phyloP scores from a whole-genome alignment of 2,888 invertebrate genomes.

The Pristionchus japonicus region DNA sequence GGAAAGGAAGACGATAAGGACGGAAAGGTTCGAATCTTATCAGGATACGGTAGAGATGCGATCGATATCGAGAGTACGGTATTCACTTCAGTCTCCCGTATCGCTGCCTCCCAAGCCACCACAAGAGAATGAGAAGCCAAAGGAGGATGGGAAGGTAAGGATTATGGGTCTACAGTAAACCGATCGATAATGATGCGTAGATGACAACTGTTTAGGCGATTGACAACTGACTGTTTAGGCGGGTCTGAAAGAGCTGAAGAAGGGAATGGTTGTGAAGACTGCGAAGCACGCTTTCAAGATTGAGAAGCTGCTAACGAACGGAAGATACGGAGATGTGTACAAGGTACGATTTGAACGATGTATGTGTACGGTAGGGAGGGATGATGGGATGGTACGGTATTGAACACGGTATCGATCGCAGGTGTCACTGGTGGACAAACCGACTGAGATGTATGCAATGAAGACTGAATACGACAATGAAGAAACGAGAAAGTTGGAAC shows the following conservation, averaged over 20 bases:
- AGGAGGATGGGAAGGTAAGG: background rate
- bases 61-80: background rate
- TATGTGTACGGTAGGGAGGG: background rate
- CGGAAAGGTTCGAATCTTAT: background rate
- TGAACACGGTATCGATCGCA: background rate
- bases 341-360: too few relatives aligned
- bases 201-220: background rate
- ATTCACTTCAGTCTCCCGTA: background rate
- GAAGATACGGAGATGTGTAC: constrained; percentile 17
- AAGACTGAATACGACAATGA: background rate
- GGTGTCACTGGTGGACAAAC: background rate
- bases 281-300: background rate
- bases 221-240: background rate
- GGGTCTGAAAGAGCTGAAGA: background rate
- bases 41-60: background rate
- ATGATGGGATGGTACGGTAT: background rate
- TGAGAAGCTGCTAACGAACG: background rate
- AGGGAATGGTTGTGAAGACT: background rate
- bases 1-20: background rate
- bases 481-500: background rate
- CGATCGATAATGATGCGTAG: background rate
- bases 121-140: background rate
- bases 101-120: background rate
- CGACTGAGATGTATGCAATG: background rate
- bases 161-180: background rate